These are phyloP conservation scores for Polydrusus tereticollis DNA, from an alignment of 2,888 invertebrate genomes.

Conservation along the genomic window DNA sequence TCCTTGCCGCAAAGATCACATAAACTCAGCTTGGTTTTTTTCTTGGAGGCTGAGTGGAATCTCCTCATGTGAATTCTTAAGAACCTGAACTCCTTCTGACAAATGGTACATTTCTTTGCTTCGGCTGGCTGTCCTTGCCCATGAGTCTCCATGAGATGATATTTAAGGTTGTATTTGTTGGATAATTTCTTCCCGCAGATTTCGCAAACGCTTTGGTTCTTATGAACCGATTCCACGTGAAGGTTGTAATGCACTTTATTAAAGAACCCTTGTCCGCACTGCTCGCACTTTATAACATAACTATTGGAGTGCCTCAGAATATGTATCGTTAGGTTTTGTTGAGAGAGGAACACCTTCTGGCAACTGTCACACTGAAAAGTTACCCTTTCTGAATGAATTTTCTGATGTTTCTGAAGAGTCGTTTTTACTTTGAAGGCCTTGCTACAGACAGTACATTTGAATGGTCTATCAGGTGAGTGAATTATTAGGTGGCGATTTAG, in stretches of 20 bases:
- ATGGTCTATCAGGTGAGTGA: slow-evolving; percentile 51
- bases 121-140: slow-evolving; percentile 5
- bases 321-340: slow-evolving; percentile 65
- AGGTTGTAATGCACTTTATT: slow-evolving; percentile 57
- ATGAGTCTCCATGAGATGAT: slow-evolving; percentile 54
- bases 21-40: neutral
- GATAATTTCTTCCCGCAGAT: slow-evolving; percentile 56
- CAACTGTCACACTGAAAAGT: slow-evolving; percentile 68
- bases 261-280: slow-evolving; percentile 56
- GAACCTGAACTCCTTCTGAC: slow-evolving; percentile 12
- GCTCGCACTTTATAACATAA: slow-evolving; percentile 65
- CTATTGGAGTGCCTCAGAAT: slow-evolving; percentile 70
- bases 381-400: slow-evolving; percentile 10
- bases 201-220: slow-evolving; percentile 50
- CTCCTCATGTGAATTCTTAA: slow-evolving; percentile 9
- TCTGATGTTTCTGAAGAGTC: slow-evolving; percentile 51
- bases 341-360: slow-evolving; percentile 68
- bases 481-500: slow-evolving; percentile 13
- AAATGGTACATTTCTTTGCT: slow-evolving; percentile 7
- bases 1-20: slow-evolving; percentile 49
- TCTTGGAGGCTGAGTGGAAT: slow-evolving; percentile 16
- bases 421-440: slow-evolving; percentile 61
- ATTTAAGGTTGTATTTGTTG: slow-evolving; percentile 53
- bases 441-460: slow-evolving; percentile 63
- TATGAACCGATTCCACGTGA: slow-evolving; percentile 55